Base-by-base conservation (phyloP, 2,888 invertebrate genomes). In the Escarpia spicata region DNA sequence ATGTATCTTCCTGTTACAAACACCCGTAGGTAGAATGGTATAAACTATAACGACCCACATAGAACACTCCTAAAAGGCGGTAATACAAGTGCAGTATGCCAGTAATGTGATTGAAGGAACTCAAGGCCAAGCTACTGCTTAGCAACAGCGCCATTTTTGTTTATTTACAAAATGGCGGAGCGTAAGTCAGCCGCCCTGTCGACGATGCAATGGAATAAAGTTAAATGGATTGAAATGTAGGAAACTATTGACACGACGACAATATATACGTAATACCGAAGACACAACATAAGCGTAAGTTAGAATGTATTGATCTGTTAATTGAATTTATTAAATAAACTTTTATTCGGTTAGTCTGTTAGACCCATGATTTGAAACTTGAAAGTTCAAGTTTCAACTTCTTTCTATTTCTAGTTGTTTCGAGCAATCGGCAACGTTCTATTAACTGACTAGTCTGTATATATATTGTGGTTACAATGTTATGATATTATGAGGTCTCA, bases 81-180 rank as follows among this genome's bases (percentile, higher is more conserved):
- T 75, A 26, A 4, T 75, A 75, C 2, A 6, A 1, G 52, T 52
- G 52, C 52, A 75, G 19, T 75, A 3, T 19, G 15, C 26, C 75
- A 75, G 19, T 26, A 75, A n/a, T 75, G 75, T 26, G 0, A 75
- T 75, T 75, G 15, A 75, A n/a, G n/a, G 6, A 75, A 75, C 6
- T 6, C 75, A 75, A n/a, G n/a, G n/a, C n/a, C n/a, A n/a, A 26
- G 26, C 75, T 75, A n/a, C 75, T 75, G 58, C 93, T 43, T 90
- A 92, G 93, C 93, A 93, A 93, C 93, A 45, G 43, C 93, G 93
- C 93, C 93, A 93, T 93, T 58, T 93, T 92, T 93, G 93, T 93
- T 91, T 90, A 91, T 75, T 75, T 43, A 93, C 92, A 93, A 91
- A 91, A 93, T 93, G 93, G 93, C 93, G 92, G 93, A 92, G 26